Percentiles rank a stretch among this genome's conserved stretches.
Conservation (phyloP, 2,888 invertebrate species). For the Sphinx pinastri region DNA sequence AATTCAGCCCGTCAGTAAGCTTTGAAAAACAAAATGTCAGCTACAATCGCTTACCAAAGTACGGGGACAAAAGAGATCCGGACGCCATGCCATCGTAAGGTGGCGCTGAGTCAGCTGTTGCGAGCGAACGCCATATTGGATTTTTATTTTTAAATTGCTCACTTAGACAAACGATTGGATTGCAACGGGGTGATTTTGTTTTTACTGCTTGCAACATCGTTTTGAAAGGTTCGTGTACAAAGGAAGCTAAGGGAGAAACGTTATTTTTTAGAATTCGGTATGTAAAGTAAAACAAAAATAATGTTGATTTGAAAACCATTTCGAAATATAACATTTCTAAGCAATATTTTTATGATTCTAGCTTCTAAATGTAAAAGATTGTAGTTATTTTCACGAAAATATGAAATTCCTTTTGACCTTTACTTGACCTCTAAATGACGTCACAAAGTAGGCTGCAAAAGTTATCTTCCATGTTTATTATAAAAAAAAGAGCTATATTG, state of each 20-base stretch:
- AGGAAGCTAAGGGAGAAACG: constrained; percentile 20
- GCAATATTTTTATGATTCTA: no score
- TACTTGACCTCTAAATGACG: no score
- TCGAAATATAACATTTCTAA: no score
- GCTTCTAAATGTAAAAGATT: no score
- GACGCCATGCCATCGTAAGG: constrained; percentile 54
- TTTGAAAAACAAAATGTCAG: constrained; percentile 51
- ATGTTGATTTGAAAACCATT: no score
- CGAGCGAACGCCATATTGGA: constrained; percentile 64
- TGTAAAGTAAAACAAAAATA: no score
- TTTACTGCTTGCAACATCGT: constrained; percentile 24
- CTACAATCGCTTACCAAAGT: constrained; percentile 53
- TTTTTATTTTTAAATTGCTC: constrained; percentile 64
- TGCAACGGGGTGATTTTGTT: constrained; percentile 32
- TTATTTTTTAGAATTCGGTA: no score
- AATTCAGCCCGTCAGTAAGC: constrained; percentile 39
- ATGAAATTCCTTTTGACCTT: no score
- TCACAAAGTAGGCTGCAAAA: no score
- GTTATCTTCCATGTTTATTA: no score
- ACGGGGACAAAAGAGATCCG: constrained; percentile 50
- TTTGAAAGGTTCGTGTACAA: constrained; percentile 34
- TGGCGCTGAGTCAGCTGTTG: constrained; percentile 77
- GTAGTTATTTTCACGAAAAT: no score
- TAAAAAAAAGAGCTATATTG: no score
- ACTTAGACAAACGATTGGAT: constrained; percentile 59